Evolutionary conservation across 2,888 invertebrate genomes (phyloP).

Genomic region (Villa cingulata): DNA sequence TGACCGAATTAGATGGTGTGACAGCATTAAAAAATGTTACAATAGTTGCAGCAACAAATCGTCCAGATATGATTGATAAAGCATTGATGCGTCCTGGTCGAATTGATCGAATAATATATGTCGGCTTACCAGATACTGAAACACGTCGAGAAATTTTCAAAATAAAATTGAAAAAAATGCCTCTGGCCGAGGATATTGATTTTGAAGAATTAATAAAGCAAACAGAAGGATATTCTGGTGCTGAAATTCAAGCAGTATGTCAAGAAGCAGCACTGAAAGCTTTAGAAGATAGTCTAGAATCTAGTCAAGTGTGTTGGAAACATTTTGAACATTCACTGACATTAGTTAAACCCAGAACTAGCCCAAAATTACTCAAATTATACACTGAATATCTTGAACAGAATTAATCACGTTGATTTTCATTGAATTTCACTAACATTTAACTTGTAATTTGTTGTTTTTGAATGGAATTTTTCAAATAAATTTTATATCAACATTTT

Average conservation of each 20-base stretch:
- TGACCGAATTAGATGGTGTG: conserved; percentile 92
- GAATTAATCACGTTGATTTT: conserved; percentile 6
- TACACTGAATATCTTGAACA: conserved; percentile 52
- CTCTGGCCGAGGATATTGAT: conserved; percentile 48
- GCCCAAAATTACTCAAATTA: conserved; percentile 50
- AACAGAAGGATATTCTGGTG: conserved; percentile 83
- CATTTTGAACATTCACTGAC: conserved; percentile 64
- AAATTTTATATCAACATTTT: too few relatives aligned
- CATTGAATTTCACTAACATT: too few relatives aligned
- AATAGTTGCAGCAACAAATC: conserved; percentile 90
- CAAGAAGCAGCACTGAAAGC: conserved; percentile 83
- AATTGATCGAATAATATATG: conserved; percentile 82
- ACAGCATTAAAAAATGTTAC: conserved; percentile 74
- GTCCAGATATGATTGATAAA: conserved; percentile 89
- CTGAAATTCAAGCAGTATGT: conserved; percentile 81
- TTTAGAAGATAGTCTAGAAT: conserved; percentile 59
- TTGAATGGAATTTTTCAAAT: too few relatives aligned
- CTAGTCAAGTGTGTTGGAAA: conserved; percentile 43
- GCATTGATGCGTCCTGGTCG: conserved; percentile 85
- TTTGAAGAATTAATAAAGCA: conserved; percentile 49
- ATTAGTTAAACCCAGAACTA: conserved; percentile 64
- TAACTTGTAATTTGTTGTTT: too few relatives aligned
- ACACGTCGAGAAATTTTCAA: conserved; percentile 73
- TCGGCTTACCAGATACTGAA: conserved; percentile 71
- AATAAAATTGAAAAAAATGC: conserved; percentile 64